Percentiles rank a stretch among this genome's conserved stretches.
Conservation (phyloP, 2,113 vertebrate genomes). For the Protomyctophum bolini region DNA sequence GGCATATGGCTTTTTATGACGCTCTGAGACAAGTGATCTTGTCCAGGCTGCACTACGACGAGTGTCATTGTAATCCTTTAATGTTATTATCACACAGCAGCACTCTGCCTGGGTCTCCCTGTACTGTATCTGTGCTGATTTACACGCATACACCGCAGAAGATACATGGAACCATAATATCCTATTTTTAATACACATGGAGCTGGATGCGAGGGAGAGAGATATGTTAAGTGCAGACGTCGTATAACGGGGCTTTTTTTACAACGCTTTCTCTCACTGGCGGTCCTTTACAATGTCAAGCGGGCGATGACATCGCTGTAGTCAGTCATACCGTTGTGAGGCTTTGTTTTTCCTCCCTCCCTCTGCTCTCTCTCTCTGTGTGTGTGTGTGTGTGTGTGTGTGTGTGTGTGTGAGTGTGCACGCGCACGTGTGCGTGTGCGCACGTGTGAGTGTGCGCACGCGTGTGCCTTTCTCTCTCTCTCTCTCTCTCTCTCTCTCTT, state of each 20-base stretch:
- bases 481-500: constrained; percentile 29
- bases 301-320: constrained; percentile 61
- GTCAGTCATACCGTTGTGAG: constrained; percentile 69
- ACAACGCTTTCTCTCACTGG: constrained; percentile 52
- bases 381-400: too few relatives aligned
- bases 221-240: constrained; percentile 56
- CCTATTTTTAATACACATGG: too few relatives aligned
- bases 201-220: constrained; percentile 13
- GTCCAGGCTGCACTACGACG: constrained; percentile 58
- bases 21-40: constrained; percentile 69
- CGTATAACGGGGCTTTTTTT: constrained; percentile 71
- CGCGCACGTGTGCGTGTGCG: constrained; percentile 61
- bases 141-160: constrained; percentile 57
- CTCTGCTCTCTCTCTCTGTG: constrained; percentile 1
- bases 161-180: constrained; percentile 34
- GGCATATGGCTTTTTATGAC: constrained; percentile 62
- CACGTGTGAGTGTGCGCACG: too few relatives aligned
- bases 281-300: constrained; percentile 70
- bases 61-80: constrained; percentile 74
- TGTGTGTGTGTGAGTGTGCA: too few relatives aligned
- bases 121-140: constrained; percentile 71
- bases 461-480: not conserved
- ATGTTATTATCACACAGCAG: constrained; percentile 76
- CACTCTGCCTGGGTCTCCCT: constrained; percentile 47
- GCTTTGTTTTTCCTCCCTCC: constrained; percentile 30